Base-by-base conservation (phyloP, 2,888 invertebrate species). In the Ormyrus pomaceus region DNA sequence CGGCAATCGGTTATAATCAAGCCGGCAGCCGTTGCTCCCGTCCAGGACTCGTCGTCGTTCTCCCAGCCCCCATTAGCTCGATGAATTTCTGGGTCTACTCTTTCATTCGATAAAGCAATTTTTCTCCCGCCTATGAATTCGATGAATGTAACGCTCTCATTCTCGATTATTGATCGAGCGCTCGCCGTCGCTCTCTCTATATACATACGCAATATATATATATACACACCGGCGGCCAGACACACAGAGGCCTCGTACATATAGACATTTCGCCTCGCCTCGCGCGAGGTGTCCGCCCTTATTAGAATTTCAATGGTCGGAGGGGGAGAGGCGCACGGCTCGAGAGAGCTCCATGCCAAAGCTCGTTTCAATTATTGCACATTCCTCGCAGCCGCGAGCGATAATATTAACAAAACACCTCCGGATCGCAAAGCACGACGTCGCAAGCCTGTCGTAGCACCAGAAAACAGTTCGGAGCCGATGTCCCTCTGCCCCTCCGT, bases 161-260 rank as follows among this genome's bases (percentile, higher is more conserved):
- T 81, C 74, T 78, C 78, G 75, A 81, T 78, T 81, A 81, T 81
- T 81, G 81, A 81, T 81, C 75, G 77, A 11, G 51, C 46, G 68
- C n/a, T 55, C 53, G 13, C 61, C 45, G 45, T 5, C 62, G n/a
- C 34, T 34, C 34, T 34, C 34, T 34, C 3, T 48, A 34, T 64
- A 68, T 68, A 55, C 11, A 68, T 45, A 45, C 6, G 9, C 34
- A 34, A 34, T 34, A 34, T 34, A 66, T 53, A 3, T 48, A 34
- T 64, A 53, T 68, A 55, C 11, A 68, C 9, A 62, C 6, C 34
- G n/a, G 46, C 64, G 64, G 0, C 19, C 9, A 34, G 51, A 48
- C 9, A 68, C n/a, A 68, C 10, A 55, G 11, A 53, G 11, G 11
- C 55, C 68, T 34, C 9, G 51, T 10, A 19, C 45, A 11, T 50